Evolutionary conservation across 1,140 invertebrate species (phyloP).

Genomic region (Drusus annulatus): DNA sequence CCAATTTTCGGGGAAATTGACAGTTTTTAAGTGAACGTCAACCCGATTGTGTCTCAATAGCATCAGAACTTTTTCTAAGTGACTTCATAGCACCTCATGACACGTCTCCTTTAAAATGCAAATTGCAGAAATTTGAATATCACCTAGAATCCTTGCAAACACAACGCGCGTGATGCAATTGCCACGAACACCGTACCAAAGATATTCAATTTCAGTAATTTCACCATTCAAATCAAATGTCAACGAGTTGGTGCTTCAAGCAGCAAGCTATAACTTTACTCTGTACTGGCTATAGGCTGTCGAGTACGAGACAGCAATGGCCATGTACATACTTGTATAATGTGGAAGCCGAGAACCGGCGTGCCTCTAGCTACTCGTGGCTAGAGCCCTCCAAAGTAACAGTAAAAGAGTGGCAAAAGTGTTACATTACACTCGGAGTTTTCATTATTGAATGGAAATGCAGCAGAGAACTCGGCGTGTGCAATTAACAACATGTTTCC

Average conservation of each 20-base stretch:
- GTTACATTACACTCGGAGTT: not conserved
- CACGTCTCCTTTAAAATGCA: constrained; percentile 2
- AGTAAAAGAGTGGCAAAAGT: not conserved
- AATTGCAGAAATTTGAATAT: not conserved
- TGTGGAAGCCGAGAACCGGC: too few species aligned
- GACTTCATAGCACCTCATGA: not conserved
- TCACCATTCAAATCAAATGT: constrained; percentile 23
- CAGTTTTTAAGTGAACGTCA: too few species aligned
- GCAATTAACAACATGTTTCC: not conserved
- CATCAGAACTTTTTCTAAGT: not conserved
- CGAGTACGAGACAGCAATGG: too few species aligned
- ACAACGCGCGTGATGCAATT: constrained; percentile 2
- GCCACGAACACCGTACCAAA: not conserved
- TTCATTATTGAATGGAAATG: constrained; percentile 11
- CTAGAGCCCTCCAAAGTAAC: constrained; percentile 6
- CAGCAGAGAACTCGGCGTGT: not conserved
- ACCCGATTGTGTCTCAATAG: too few species aligned
- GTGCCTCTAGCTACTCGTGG: not conserved
- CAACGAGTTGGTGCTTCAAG: constrained; percentile 4
- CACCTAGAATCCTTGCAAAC: not conserved
- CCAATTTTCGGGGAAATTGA: too few species aligned
- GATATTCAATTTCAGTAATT: constrained; percentile 22
- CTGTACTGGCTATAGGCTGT: too few species aligned
- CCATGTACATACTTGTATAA: too few species aligned
- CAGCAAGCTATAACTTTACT: too few species aligned